A percentile compares a stretch with the other conserved stretches of the same genome.
Conservation (phyloP, 1,140 invertebrate genomes). For the Psilanteris sp. region DNA sequence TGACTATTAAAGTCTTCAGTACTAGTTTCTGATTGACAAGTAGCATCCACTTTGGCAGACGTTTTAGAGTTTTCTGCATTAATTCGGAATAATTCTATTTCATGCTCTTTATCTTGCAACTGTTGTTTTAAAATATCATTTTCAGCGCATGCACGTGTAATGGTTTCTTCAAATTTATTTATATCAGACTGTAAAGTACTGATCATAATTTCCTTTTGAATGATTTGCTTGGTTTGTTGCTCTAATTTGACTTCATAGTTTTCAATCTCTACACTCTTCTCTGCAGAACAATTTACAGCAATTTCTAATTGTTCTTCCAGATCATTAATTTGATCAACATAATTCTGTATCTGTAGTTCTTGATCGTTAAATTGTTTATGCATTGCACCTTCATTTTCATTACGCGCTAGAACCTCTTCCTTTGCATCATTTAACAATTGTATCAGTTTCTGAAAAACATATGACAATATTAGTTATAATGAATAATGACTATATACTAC, state of each 20-base stretch:
- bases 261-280: conserved; percentile 66
- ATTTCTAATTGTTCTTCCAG: conserved; percentile 68
- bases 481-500: too few species aligned
- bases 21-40: conserved; percentile 33
- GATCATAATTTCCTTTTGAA: conserved; percentile 50
- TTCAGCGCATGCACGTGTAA: neutral
- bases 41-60: conserved; percentile 6
- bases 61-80: too few species aligned
- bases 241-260: conserved; percentile 69
- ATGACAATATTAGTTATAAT: too few species aligned
- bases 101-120: conserved; percentile 3
- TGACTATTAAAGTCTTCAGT: neutral
- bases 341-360: conserved; percentile 52
- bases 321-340: conserved; percentile 66
- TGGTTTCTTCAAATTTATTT: neutral
- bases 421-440: conserved; percentile 74
- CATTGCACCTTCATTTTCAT: conserved; percentile 53
- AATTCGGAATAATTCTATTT: conserved; percentile 18
- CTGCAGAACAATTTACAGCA: conserved; percentile 62
- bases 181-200: conserved; percentile 44
- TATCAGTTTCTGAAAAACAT: conserved; percentile 71
- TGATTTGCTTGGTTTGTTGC: conserved; percentile 57
- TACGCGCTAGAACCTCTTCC: conserved; percentile 70
- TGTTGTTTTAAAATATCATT: conserved; percentile 5
- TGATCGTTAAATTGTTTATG: conserved; percentile 57